phyloP scores from a whole-genome alignment of 2,888 invertebrate species.

The Oligia fasciuncula region DNA sequence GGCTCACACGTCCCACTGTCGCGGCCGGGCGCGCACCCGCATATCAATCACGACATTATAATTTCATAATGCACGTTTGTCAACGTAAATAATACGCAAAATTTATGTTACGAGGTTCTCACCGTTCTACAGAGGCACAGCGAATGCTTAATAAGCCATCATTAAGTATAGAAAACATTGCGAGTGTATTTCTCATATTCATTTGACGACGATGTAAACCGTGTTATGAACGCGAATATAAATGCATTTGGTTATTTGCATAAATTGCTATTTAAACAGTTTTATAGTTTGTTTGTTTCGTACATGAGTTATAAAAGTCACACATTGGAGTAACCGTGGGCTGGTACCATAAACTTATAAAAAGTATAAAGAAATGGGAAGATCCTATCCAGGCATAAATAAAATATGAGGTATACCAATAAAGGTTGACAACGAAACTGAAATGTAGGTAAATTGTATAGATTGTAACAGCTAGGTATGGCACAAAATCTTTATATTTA shows the following conservation, averaged over 20 bases:
- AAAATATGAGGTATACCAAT: not conserved
- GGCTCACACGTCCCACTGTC: slow-evolving; percentile 80
- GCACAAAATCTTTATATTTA: not conserved
- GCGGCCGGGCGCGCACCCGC: slow-evolving; percentile 74
- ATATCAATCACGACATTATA: slow-evolving; percentile 87
- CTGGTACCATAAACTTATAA: not conserved
- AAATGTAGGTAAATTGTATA: not conserved
- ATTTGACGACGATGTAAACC: slow-evolving; percentile 83
- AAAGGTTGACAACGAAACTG: not conserved
- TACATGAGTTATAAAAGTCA: slow-evolving; percentile 68
- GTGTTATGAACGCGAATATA: slow-evolving; percentile 80
- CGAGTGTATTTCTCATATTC: slow-evolving; percentile 85
- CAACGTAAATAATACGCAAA: slow-evolving; percentile 90
- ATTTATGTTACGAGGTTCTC: slow-evolving; percentile 90
- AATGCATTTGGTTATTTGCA: slow-evolving; percentile 82
- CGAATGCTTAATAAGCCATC: slow-evolving; percentile 86
- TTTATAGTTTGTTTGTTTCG: slow-evolving; percentile 76
- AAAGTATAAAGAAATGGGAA: not conserved
- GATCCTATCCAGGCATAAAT: not conserved
- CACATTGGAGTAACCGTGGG: slow-evolving; percentile 32
- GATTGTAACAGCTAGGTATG: not conserved
- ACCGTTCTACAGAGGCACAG: slow-evolving; percentile 83
- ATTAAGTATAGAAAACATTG: slow-evolving; percentile 74
- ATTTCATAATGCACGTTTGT: slow-evolving; percentile 89
- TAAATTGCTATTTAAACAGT: slow-evolving; percentile 79